Percentiles rank a stretch among this genome's conserved stretches.
phyloP scores from a whole-genome alignment of 2,888 invertebrate species.

The Drosophila anomalata region DNA sequence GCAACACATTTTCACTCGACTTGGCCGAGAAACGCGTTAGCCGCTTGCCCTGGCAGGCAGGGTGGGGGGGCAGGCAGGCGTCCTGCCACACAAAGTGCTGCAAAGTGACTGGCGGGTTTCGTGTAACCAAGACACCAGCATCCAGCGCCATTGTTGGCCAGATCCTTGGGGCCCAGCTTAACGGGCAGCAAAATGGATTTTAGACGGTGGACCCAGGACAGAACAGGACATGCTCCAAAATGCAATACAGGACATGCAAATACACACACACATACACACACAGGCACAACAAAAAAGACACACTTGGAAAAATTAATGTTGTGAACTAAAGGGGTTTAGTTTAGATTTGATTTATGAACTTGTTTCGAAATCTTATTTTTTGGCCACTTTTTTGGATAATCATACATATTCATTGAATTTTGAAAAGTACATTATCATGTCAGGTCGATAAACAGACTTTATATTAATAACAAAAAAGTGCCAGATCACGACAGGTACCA shows the following conservation, averaged over 20 bases:
- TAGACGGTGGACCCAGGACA: constrained; percentile 28
- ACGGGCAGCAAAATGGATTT: constrained; percentile 67
- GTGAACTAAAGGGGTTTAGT: too few relatives aligned
- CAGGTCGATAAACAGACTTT: constrained; percentile 42
- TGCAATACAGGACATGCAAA: constrained; percentile 22
- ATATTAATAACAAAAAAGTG: constrained; percentile 44
- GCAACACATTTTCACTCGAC: constrained; percentile 53
- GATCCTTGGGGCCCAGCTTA: constrained; percentile 48
- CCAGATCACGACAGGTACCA: constrained; percentile 56
- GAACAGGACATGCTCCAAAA: constrained; percentile 16
- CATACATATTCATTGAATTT: neutral
- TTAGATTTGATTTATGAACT: neutral
- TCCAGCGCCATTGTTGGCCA: constrained; percentile 53
- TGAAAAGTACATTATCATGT: constrained; percentile 14
- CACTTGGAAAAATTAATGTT: neutral
- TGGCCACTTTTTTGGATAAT: neutral
- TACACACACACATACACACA: constrained; percentile 7
- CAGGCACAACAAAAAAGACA: neutral
- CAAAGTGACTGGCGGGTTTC: constrained; percentile 55
- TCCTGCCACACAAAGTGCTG: constrained; percentile 35
- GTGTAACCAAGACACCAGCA: constrained; percentile 26
- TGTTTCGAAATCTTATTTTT: neutral
- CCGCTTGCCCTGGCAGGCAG: constrained; percentile 8
- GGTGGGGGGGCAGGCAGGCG: neutral
- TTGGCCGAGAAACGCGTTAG: constrained; percentile 32